Conservation (phyloP, 1,140 invertebrate genomes). For the Zaprionus gabonicus region DNA sequence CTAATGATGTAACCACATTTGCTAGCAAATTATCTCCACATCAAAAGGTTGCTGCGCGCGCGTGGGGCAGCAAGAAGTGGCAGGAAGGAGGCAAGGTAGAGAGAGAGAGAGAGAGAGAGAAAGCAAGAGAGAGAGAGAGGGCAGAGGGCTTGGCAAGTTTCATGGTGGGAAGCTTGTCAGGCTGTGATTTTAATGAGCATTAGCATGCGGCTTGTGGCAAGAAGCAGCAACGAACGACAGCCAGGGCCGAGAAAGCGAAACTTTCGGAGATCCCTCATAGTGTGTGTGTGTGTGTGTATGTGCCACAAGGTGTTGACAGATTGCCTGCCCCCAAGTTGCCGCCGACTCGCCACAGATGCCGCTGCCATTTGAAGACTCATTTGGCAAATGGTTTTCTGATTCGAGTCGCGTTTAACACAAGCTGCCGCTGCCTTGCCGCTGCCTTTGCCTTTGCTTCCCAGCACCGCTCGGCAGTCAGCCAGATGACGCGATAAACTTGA, state of each 20-base stretch:
- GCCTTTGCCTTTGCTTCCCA: neutral
- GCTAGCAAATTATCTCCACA: slow-evolving; percentile 77
- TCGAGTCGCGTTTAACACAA: slow-evolving; percentile 33
- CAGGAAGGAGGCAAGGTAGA: neutral
- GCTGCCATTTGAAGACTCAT: slow-evolving; percentile 61
- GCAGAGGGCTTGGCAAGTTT: neutral
- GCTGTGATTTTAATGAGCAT: slow-evolving; percentile 76
- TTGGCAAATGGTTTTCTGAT: slow-evolving; percentile 78
- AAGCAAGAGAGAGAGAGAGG: too few species aligned
- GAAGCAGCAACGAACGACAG: neutral
- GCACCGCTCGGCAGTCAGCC: slow-evolving; percentile 19
- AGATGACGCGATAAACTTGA: slow-evolving; percentile 75
- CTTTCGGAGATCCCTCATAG: neutral
- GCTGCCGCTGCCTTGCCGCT: slow-evolving; percentile 9
- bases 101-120: neutral
- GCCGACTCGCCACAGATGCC: slow-evolving; percentile 56
- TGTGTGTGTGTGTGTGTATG: neutral
- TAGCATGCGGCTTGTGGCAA: slow-evolving; percentile 44
- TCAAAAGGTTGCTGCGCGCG: slow-evolving; percentile 49
- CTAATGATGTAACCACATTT: slow-evolving; percentile 82
- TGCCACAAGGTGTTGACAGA: slow-evolving; percentile 63
- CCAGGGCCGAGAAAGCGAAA: slow-evolving; percentile 3
- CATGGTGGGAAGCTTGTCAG: slow-evolving; percentile 7
- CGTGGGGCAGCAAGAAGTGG: neutral
- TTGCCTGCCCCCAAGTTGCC: slow-evolving; percentile 58